phyloP scores from a whole-genome alignment of 2,888 invertebrate genomes.

The Subacronicta megacephala region DNA sequence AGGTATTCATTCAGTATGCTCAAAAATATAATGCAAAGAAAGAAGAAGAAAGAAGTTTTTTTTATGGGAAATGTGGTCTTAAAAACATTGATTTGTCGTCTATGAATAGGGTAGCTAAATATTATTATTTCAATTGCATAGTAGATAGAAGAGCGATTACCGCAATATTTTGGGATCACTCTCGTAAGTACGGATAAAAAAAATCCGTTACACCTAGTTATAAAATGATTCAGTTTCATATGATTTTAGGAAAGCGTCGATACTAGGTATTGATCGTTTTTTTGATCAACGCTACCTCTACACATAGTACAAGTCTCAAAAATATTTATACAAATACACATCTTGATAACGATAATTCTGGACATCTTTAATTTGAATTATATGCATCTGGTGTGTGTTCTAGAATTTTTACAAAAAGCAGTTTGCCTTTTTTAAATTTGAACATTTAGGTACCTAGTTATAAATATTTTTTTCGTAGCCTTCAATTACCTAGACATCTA shows the following conservation, averaged over 20 bases:
- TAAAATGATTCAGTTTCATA: neutral
- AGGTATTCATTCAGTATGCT: too few relatives aligned
- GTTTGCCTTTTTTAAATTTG: constrained; percentile 24
- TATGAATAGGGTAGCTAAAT: neutral
- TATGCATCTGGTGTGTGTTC: constrained; percentile 5
- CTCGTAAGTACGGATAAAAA: neutral
- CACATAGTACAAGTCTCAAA: constrained; percentile 54
- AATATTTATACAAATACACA: constrained; percentile 56
- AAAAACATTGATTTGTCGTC: neutral
- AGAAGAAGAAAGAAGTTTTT: too few relatives aligned
- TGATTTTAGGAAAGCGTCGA: constrained; percentile 4
- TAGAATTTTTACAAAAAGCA: constrained; percentile 24
- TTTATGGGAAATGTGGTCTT: too few relatives aligned
- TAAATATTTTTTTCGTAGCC: neutral
- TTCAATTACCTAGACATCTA: constrained; percentile 1
- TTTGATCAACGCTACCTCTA: constrained; percentile 33
- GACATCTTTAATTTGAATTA: constrained; percentile 35
- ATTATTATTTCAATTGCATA: too few relatives aligned
- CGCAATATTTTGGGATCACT: too few relatives aligned
- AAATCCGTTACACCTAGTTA: neutral
- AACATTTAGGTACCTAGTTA: constrained; percentile 9
- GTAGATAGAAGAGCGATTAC: too few relatives aligned
- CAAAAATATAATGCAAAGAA: too few relatives aligned
- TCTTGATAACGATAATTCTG: constrained; percentile 48
- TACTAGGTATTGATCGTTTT: constrained; percentile 19